phyloP scores from a whole-genome alignment of 2,797 vertebrate species.

The Phyllotis vaccarum region DNA sequence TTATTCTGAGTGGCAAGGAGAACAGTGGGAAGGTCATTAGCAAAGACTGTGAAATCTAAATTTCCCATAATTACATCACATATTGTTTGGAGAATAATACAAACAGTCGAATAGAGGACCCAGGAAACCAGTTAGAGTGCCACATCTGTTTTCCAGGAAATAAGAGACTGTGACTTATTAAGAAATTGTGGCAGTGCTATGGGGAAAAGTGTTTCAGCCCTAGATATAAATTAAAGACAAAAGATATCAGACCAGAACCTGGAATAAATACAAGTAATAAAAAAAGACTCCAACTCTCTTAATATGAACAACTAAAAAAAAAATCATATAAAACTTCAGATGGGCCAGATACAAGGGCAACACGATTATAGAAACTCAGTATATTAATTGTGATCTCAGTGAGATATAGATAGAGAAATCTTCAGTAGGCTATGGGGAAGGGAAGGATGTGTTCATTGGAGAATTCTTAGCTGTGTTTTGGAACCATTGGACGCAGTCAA shows the following conservation, averaged over 20 bases:
- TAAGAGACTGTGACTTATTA: neutral
- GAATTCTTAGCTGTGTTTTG: neutral
- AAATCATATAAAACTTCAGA: neutral
- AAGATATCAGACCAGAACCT: neutral
- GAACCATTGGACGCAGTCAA: neutral
- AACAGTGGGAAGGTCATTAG: neutral
- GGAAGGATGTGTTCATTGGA: neutral
- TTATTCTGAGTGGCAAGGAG: neutral
- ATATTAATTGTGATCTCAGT: neutral
- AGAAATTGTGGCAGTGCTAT: neutral
- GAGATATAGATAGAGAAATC: neutral
- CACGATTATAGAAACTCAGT: neutral
- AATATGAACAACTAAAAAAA: neutral
- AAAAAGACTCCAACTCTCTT: neutral
- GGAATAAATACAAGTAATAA: neutral
- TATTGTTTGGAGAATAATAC: neutral
- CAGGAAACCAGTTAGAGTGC: neutral
- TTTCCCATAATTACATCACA: neutral
- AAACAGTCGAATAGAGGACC: rapidly evolving
- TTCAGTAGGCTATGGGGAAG: no score
- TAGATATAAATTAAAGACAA: neutral
- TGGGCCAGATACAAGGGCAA: neutral
- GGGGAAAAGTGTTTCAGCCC: neutral
- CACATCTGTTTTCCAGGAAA: neutral
- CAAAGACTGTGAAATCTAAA: neutral